phyloP scores from a whole-genome alignment of 2,113 vertebrate genomes.

The Butorides virescens region DNA sequence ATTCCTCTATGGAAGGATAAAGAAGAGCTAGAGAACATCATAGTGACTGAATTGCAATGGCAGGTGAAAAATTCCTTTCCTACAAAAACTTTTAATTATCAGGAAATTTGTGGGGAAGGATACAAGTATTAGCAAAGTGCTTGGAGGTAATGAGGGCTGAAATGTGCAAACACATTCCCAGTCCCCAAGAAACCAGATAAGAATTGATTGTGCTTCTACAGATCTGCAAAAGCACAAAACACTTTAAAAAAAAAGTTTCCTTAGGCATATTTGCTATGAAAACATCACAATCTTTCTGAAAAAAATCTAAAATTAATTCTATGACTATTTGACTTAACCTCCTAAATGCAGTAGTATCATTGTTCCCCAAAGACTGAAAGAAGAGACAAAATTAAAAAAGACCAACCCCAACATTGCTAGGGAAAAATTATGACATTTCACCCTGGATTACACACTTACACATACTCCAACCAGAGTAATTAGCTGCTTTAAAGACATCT shows the following conservation, averaged over 20 bases:
- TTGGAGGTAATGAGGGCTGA: neutral
- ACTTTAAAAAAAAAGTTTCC: neutral
- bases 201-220: neutral
- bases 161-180: neutral
- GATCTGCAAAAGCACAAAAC: neutral
- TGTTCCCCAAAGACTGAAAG: neutral
- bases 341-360: neutral
- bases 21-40: neutral
- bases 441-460: neutral
- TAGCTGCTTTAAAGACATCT: neutral
- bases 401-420: neutral
- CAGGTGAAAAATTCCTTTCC: neutral
- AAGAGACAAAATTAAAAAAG: neutral
- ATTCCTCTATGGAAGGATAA: neutral
- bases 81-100: neutral
- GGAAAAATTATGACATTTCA: neutral
- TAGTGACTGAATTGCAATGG: neutral
- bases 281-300: neutral
- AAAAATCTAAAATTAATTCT: neutral
- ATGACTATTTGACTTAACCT: neutral
- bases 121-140: neutral
- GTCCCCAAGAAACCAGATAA: neutral
- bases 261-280: neutral
- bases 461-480: neutral
- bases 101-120: neutral